These are phyloP conservation scores for Cettia cetti DNA, from an alignment of 2,113 vertebrate genomes.

Conservation along the genomic window DNA sequence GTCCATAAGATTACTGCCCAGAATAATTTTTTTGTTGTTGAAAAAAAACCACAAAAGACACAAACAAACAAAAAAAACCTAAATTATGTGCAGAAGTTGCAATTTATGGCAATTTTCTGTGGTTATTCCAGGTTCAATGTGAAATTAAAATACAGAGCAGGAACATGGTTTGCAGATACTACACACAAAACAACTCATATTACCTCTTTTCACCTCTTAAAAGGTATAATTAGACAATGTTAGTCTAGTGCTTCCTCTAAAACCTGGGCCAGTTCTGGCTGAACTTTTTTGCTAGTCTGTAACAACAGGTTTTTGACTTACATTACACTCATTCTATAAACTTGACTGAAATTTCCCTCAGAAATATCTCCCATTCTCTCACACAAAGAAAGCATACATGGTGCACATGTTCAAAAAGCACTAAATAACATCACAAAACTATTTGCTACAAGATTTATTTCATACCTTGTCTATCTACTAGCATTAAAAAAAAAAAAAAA, in stretches of 20 bases:
- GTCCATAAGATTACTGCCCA: background rate
- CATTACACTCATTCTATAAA: background rate
- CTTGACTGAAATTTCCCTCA: background rate
- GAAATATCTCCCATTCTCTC: background rate
- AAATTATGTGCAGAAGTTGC: background rate
- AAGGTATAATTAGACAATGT: background rate
- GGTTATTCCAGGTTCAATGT: background rate
- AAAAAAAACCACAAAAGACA: background rate
- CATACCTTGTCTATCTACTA: background rate
- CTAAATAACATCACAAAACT: background rate
- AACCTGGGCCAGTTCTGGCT: background rate
- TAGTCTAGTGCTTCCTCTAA: background rate
- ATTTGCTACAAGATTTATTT: background rate
- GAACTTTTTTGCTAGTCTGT: background rate
- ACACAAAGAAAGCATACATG: background rate
- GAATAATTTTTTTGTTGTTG: background rate
- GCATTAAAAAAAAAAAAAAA: fast-evolving
- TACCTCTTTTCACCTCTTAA: background rate
- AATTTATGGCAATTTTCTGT: background rate
- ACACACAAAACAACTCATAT: background rate
- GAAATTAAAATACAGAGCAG: background rate
- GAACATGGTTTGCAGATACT: background rate
- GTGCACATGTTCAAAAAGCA: background rate
- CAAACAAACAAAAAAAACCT: background rate
- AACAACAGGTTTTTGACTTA: background rate